A percentile compares a stretch with the other conserved stretches of the same genome.
phyloP scores from a whole-genome alignment of 2,888 invertebrate genomes.

The Ophioninae sp. region DNA sequence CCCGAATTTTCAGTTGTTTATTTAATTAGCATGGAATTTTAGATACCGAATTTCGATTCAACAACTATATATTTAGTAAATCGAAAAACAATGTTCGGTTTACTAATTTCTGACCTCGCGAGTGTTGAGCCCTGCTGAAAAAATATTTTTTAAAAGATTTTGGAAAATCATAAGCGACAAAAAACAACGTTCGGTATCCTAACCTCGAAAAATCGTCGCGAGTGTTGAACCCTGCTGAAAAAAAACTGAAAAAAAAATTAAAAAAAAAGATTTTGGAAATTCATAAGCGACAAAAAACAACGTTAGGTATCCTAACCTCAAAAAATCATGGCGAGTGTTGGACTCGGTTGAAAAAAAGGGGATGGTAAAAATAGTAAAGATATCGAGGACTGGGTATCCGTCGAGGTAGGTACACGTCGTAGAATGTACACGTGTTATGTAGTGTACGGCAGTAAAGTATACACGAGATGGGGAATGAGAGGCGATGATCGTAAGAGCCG shows the following conservation, averaged over 20 bases:
- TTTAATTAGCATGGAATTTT: too few species aligned
- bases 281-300: background rate
- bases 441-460: conserved; percentile 33
- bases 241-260: background rate
- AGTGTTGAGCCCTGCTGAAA: too few species aligned
- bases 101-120: too few species aligned
- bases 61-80: too few species aligned
- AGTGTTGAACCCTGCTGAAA: background rate
- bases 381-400: conserved; percentile 18
- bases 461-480: conserved; percentile 46
- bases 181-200: background rate
- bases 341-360: too few species aligned
- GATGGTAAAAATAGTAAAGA: background rate
- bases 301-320: background rate
- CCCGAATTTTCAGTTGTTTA: too few species aligned
- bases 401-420: conserved; percentile 17
- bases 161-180: background rate
- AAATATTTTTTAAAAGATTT: too few species aligned
- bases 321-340: background rate
- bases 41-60: too few species aligned
- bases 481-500: conserved; percentile 60
- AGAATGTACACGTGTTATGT: conserved; percentile 19
- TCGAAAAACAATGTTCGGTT: background rate
- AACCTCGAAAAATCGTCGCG: conserved; percentile 15
- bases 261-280: background rate